Percentiles rank a stretch among this genome's conserved stretches.
These are phyloP conservation scores for Ormyrus rosae DNA, from an alignment of 2,888 invertebrate genomes.

Conservation along the genomic window DNA sequence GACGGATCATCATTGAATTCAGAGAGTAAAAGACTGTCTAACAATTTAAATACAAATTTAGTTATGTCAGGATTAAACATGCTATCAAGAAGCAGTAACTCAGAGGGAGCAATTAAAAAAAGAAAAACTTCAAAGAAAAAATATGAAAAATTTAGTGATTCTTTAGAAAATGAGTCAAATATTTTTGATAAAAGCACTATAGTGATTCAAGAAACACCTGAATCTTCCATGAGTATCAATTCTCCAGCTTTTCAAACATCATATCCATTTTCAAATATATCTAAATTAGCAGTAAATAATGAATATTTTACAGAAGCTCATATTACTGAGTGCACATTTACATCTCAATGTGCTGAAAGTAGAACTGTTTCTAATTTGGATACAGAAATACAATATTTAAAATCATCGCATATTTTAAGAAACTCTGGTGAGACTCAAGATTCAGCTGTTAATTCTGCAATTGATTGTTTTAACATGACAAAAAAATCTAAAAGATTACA, in stretches of 20 bases:
- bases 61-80: background rate
- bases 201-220: slow-evolving; percentile 21
- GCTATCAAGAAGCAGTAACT: background rate
- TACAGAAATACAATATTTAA: background rate
- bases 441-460: too few species aligned
- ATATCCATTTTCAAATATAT: background rate
- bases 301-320: slow-evolving; percentile 1
- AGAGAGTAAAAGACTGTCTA: background rate
- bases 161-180: background rate
- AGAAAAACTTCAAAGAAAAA: background rate
- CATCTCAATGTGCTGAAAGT: background rate
- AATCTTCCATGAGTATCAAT: slow-evolving; percentile 2
- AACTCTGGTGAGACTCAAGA: too few species aligned
- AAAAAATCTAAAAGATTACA: background rate
- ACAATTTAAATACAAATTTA: background rate
- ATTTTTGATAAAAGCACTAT: background rate
- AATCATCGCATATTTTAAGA: background rate
- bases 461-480: too few species aligned
- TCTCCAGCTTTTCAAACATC: background rate
- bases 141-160: background rate
- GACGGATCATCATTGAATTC: background rate
- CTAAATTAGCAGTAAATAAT: slow-evolving; percentile 11
- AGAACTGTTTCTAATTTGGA: background rate
- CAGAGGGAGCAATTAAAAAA: background rate
- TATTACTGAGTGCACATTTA: slow-evolving; percentile 6